A percentile compares a stretch with the other conserved stretches of the same genome.
phyloP scores from a whole-genome alignment of 64 coral and sea anemone species.

The Montipora efflorescens region DNA sequence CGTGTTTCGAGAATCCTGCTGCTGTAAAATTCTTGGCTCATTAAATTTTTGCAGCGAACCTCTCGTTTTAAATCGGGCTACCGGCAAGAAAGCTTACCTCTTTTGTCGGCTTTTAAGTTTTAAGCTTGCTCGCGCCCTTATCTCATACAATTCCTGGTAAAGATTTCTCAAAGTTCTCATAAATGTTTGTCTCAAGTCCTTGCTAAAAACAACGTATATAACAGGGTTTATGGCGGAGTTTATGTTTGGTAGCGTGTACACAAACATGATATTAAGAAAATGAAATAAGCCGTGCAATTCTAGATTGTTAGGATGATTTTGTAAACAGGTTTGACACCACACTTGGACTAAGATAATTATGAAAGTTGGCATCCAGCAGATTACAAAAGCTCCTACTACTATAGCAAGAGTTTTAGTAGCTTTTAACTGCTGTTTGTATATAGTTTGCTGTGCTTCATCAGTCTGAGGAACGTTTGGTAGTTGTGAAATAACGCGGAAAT shows the following conservation, averaged over 20 bases:
- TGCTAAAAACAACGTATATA: constrained; percentile 90
- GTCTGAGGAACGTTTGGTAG: not conserved
- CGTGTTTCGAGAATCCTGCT: no score
- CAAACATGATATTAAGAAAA: constrained; percentile 78
- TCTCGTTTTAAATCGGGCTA: no score
- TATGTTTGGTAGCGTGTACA: constrained; percentile 85
- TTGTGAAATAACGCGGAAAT: constrained; percentile 80
- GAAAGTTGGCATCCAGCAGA: constrained; percentile 92
- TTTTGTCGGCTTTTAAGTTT: not conserved
- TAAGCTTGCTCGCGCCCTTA: not conserved
- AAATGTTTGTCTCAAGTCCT: constrained; percentile 81
- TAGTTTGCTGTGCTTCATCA: constrained; percentile 46
- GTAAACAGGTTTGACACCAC: constrained; percentile 70
- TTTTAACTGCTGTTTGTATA: constrained; percentile 80
- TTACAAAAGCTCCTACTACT: constrained; percentile 80
- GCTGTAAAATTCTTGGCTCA: no score
- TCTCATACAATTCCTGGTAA: constrained; percentile 13
- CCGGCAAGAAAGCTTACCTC: no score
- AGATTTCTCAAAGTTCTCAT: constrained; percentile 43
- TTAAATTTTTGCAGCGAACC: no score
- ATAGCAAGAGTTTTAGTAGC: constrained; percentile 85
- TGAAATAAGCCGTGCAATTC: constrained; percentile 47
- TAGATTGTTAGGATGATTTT: constrained; percentile 26
- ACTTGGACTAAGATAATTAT: constrained; percentile 72
- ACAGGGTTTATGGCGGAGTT: constrained; percentile 92